Evolutionary conservation across 2,888 invertebrate genomes (phyloP), one percentile per base, ranked within the genome.

Genomic region (Spodoptera exigua): DNA sequence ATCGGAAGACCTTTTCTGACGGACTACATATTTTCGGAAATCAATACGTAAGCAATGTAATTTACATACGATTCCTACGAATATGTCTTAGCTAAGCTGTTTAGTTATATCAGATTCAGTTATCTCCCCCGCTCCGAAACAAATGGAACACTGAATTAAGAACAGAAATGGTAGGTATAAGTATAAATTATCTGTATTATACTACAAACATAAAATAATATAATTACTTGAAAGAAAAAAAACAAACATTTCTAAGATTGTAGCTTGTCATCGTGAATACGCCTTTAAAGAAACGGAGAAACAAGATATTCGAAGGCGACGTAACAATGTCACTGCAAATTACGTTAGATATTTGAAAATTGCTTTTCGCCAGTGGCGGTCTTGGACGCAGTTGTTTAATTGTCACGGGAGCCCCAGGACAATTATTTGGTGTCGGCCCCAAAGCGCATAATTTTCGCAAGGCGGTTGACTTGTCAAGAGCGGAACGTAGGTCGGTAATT

Each of bases 1-100:
- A 76, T 69, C 66, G 66, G 74, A 72, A 76, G 74, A 72, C 74
- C 74, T 71, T 78, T 74, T 66, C 61, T 78, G 78, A 78, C 56
- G 74, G 74, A 75, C 70, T 70, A 76, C 79, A 76, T 73, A 79
- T 73, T 77, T 74, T 72, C 37, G 59, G 74, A 70, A 78, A 79
- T 76, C 78, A 76, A 79, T 78, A 75, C 73, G 64, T 63, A 67
- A 72, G 64, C 52, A 67, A 74, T 64, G 57, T 69, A 59, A 75
- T 75, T 73, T 70, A 67, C 70, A 72, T 75, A 65, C 40, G 57
- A 70, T 70, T 57, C 45, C 56, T 46, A 61, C 49, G 46, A 74
- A 70, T 61, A 61, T 49, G 60, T 70, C 54, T 61, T 52, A 56
- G 44, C 39, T 17, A 43, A 59, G 47, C 12, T 40, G 61, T 61